These are phyloP conservation scores for Myzus persicae DNA, from an alignment of 1,140 invertebrate species.

Conservation along the genomic window DNA sequence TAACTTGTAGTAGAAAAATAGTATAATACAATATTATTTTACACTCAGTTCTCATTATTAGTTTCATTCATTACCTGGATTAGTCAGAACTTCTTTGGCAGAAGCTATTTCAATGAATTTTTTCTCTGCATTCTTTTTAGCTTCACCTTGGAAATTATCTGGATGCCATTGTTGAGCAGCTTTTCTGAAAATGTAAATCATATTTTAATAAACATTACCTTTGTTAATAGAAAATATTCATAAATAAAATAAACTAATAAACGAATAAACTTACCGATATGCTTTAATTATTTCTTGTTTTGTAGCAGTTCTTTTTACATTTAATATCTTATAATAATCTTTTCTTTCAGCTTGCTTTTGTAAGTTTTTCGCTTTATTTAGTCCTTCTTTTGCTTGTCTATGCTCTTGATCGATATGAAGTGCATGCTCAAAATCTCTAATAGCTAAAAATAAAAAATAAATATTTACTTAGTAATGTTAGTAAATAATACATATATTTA, in stretches of 20 bases:
- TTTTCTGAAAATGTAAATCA: conserved; percentile 71
- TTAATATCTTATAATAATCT: conserved; percentile 98
- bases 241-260: too few species aligned
- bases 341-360: conserved; percentile 92
- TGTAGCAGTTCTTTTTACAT: conserved; percentile 82
- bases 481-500: conserved; percentile 14
- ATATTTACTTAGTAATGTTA: background rate
- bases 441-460: conserved; percentile 70
- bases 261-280: conserved; percentile 77
- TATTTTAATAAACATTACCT: background rate
- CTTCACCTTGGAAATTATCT: conserved; percentile 89
- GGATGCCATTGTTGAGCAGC: conserved; percentile 99
- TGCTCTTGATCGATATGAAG: conserved; percentile 83
- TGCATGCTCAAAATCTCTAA: conserved; percentile 86
- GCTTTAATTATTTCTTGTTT: conserved; percentile 96
- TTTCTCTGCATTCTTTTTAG: conserved; percentile 94
- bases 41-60: background rate
- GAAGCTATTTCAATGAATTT: conserved; percentile 99
- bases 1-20: background rate
- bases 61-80: conserved; percentile 68
- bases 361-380: conserved; percentile 88
- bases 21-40: conserved; percentile 41
- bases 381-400: conserved; percentile 86
- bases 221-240: background rate
- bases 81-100: conserved; percentile 93